phyloP scores from a whole-genome alignment of 2,797 vertebrate species.

The Sternotherus odoratus region DNA sequence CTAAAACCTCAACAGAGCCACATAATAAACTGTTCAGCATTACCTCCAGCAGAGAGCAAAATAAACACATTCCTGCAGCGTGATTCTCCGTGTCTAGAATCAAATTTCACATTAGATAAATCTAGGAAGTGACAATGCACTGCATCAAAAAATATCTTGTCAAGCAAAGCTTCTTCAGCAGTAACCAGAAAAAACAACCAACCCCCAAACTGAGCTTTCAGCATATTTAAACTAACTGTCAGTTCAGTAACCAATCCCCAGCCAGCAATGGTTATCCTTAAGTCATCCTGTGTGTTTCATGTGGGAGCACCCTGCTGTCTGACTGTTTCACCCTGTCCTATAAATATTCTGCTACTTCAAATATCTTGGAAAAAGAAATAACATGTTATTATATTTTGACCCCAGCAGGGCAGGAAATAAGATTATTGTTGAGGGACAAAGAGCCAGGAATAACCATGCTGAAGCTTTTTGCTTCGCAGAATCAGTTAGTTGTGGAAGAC shows the following conservation, averaged over 20 bases:
- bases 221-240: neutral
- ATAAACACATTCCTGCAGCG: slow-evolving; percentile 26
- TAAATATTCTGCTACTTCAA: neutral
- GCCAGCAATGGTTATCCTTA: neutral
- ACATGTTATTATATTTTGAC: neutral
- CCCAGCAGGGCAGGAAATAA: neutral
- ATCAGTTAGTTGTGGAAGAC: neutral
- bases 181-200: neutral
- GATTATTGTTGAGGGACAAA: neutral
- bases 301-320: neutral
- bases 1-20: slow-evolving; percentile 30
- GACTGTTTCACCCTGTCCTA: neutral
- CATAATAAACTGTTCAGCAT: neutral
- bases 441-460: neutral
- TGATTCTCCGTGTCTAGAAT: slow-evolving; percentile 24
- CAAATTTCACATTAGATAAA: slow-evolving; percentile 50
- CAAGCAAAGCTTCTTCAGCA: slow-evolving; percentile 53
- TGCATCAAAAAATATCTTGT: slow-evolving; percentile 16
- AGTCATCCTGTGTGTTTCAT: neutral
- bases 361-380: neutral
- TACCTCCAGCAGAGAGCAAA: slow-evolving; percentile 52
- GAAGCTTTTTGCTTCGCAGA: neutral
- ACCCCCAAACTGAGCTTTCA: accelerated
- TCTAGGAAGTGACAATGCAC: slow-evolving; percentile 10
- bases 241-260: neutral